Percentiles rank a stretch among this genome's conserved stretches.
Evolutionary conservation across 2,888 invertebrate genomes (phyloP).

Genomic region (Nephrotoma guestfalica): DNA sequence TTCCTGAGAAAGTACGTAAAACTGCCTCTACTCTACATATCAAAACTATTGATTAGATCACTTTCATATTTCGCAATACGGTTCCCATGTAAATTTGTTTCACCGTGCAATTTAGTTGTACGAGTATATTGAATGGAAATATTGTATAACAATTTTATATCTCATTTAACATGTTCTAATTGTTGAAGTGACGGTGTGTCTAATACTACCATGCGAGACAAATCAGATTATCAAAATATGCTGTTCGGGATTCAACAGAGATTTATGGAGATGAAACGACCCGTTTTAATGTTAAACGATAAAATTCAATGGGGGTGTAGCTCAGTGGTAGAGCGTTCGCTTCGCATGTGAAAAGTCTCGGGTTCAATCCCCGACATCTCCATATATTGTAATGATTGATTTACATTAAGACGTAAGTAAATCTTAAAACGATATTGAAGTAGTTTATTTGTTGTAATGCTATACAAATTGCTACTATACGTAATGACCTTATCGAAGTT

Average conservation of each 20-base stretch:
- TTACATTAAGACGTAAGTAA: too few relatives aligned
- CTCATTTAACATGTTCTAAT: not conserved
- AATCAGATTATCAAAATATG: not conserved
- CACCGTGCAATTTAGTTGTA: not conserved
- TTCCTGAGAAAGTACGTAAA: not conserved
- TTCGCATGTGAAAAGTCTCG: constrained; percentile 26
- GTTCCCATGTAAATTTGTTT: not conserved
- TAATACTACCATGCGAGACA: not conserved
- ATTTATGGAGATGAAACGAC: not conserved
- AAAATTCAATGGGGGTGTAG: constrained; percentile 18
- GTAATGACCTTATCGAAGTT: too few relatives aligned
- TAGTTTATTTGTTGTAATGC: too few relatives aligned
- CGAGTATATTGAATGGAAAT: not conserved
- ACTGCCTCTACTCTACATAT: not conserved
- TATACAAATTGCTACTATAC: too few relatives aligned
- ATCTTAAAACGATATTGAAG: too few relatives aligned
- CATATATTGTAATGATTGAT: not conserved
- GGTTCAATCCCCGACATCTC: constrained; percentile 20
- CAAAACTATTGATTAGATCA: not conserved
- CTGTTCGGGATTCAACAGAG: not conserved
- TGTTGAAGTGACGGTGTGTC: not conserved
- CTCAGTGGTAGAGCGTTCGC: constrained; percentile 27
- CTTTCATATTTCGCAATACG: not conserved
- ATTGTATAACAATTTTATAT: not conserved
- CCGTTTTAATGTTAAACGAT: not conserved